A percentile compares a stretch with the other conserved stretches of the same genome.
Evolutionary conservation across 2,888 invertebrate genomes (phyloP).

Genomic region (Allolobophora icterica): DNA sequence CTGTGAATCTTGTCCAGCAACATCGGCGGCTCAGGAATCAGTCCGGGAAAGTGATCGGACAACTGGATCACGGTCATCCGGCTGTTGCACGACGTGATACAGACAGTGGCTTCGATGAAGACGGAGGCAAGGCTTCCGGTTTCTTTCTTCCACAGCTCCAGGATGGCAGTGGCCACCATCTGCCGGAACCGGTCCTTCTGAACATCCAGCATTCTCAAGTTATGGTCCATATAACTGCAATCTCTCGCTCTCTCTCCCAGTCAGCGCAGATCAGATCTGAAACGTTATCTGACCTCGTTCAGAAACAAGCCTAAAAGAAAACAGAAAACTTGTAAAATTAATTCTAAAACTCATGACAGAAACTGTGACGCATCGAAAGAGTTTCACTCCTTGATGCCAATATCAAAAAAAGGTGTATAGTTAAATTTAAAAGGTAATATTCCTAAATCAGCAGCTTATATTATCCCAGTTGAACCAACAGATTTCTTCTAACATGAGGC

Average conservation of each 20-base stretch:
- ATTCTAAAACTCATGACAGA: neutral
- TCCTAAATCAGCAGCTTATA: neutral
- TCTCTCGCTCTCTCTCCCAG: neutral
- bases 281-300: neutral
- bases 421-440: neutral
- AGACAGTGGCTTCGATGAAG: constrained; percentile 51
- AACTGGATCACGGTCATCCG: constrained; percentile 50
- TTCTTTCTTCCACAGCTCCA: constrained; percentile 53
- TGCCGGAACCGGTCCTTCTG: constrained; percentile 49
- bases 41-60: constrained; percentile 46
- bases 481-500: neutral
- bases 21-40: constrained; percentile 44
- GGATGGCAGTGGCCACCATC: constrained; percentile 49
- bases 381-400: neutral
- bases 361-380: too few relatives aligned
- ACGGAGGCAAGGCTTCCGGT: constrained; percentile 50
- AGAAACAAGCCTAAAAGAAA: neutral
- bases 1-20: neutral
- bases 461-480: neutral
- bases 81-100: constrained; percentile 50
- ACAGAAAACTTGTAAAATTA: neutral
- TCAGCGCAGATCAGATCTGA: neutral
- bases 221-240: neutral
- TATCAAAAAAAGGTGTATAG: neutral
- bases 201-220: constrained; percentile 47